These are phyloP conservation scores for Gopherus evgoodei DNA, from an alignment of 2,113 vertebrate species.

Conservation along the genomic window DNA sequence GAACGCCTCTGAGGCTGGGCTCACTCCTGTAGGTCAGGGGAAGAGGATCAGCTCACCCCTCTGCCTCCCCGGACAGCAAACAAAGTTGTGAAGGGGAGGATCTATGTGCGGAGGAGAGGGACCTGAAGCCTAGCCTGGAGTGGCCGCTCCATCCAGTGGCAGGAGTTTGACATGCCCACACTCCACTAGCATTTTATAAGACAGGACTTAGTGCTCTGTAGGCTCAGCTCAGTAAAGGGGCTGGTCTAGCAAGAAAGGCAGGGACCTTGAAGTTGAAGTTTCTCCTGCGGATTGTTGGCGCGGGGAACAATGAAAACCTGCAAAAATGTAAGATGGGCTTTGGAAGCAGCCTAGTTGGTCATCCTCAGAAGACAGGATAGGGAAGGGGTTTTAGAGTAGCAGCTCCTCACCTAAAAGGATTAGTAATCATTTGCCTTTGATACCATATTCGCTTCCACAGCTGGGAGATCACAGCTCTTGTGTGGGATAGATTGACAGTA, in stretches of 20 bases:
- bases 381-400: not conserved
- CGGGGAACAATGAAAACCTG: not conserved
- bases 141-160: not conserved
- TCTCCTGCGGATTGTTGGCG: too few species aligned
- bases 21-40: not conserved
- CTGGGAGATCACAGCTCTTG: not conserved
- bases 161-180: not conserved
- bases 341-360: not conserved
- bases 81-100: not conserved
- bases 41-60: not conserved
- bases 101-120: not conserved
- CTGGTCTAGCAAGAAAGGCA: not conserved
- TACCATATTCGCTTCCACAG: accelerated
- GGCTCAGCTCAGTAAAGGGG: not conserved
- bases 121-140: not conserved
- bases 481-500: not conserved
- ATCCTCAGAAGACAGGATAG: not conserved
- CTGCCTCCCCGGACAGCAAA: not conserved
- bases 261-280: too few species aligned
- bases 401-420: not conserved
- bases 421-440: accelerated
- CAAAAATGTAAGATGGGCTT: not conserved
- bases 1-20: too few species aligned
- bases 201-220: not conserved
- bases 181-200: not conserved